Base-by-base conservation (phyloP, 2,113 vertebrate species). In the Xenopus tropicalis region DNA sequence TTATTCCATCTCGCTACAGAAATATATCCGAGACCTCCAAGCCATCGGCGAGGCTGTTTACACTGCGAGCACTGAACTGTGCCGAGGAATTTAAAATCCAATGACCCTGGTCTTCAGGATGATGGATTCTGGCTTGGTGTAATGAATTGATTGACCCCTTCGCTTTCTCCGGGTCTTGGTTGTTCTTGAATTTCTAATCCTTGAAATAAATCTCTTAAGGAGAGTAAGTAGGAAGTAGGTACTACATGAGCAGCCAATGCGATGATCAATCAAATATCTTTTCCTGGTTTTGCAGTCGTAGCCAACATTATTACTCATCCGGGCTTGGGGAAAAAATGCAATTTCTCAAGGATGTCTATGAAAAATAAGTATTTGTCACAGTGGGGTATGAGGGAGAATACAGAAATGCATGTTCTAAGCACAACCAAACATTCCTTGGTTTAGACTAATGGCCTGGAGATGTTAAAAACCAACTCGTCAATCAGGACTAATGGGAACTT, bases 21-120 rank as follows among this genome's bases (percentile, higher is more conserved):
- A 63, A 37, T 29, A 37, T 37, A 17, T 37, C 61, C 42, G 19
- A 48, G 46, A 48, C 29, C 29, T 37, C 29, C 46, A 48, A 9
- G 10, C 5, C 14, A 11, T 29, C 42, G 44, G 56, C 43, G 21
- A 8, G 19, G 16, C 7, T 54, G 19, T 48, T 19, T 23, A 37
- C 20, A 54, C 22, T 48, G 24, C 21, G 62, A 10, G 23, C 44
- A 68, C 65, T 51, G 57, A 42, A 62, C 56, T 69, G 44, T 74
- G 44, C 20, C 4, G 22, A 67, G 19, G 29, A 59, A 46, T 48
- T 59, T 74, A 4, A 61, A 61, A 61, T 25, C 20, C 11, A 59
- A 29, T 61, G 57, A 74, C 72, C 72, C 66, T 62, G 43, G 46
- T 23, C 29, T 61, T 74, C 46, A 61, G 14, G 16, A 68, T 61